Conservation (phyloP, 2,888 invertebrate genomes). For the Odontothrips loti region DNA sequence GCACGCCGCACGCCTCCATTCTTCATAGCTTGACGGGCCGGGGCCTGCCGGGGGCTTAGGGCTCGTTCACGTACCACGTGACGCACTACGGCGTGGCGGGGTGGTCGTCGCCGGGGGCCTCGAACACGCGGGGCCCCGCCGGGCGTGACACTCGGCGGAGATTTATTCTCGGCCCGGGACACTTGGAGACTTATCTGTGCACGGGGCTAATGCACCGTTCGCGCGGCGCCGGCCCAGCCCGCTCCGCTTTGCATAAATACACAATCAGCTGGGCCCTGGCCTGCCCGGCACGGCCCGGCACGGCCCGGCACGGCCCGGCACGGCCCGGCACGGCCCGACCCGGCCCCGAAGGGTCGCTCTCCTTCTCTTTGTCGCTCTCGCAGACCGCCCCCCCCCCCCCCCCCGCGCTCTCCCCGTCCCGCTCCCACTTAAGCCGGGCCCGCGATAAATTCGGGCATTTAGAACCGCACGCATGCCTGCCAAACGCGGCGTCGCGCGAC, state of each 20-base stretch:
- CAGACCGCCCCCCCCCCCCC: no score
- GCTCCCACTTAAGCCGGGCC: neutral
- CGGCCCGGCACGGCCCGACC: no score
- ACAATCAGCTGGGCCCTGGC: neutral
- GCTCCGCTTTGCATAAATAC: neutral
- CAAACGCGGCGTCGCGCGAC: no score
- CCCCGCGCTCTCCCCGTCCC: neutral
- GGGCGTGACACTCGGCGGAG: neutral
- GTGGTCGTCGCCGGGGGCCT: no score
- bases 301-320: neutral
- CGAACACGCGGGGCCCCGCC: no score
- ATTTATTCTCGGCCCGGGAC: neutral
- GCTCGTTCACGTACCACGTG: no score
- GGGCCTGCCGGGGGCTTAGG: no score
- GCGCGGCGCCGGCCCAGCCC: neutral
- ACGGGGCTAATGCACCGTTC: neutral
- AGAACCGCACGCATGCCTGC: no score
- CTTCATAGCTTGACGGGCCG: constrained; percentile 12
- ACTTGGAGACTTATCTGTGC: neutral
- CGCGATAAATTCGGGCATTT: no score
- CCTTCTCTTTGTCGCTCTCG: neutral
- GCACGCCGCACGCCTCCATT: constrained; percentile 16
- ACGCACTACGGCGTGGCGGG: no score
- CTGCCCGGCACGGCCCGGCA: no score
- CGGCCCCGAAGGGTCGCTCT: neutral